phyloP scores from a whole-genome alignment of 2,888 invertebrate species.

The Heteromurus nitidus region DNA sequence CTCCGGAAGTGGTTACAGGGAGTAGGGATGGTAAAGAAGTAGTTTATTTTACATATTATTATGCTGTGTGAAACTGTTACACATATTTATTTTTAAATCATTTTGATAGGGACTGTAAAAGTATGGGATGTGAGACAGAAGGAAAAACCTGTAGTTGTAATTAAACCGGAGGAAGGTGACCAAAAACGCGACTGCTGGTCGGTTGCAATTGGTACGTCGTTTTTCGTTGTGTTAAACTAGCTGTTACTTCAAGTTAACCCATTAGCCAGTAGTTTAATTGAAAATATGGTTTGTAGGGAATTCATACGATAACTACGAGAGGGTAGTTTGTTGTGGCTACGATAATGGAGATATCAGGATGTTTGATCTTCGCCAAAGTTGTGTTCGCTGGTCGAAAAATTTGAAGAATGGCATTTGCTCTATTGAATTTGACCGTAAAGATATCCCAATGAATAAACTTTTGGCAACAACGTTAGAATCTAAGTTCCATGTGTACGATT shows the following conservation, averaged over 20 bases:
- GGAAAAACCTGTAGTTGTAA: slow-evolving; percentile 90
- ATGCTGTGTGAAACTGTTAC: slow-evolving; percentile 22
- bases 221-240: too few species aligned
- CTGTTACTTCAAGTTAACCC: too few species aligned
- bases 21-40: slow-evolving; percentile 86
- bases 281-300: slow-evolving; percentile 79
- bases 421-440: slow-evolving; percentile 92
- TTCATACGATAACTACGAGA: slow-evolving; percentile 89
- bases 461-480: slow-evolving; percentile 93
- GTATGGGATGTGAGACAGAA: slow-evolving; percentile 97
- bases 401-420: slow-evolving; percentile 87
- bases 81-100: not conserved
- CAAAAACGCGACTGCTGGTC: slow-evolving; percentile 92
- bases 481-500: slow-evolving; percentile 91
- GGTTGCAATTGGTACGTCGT: slow-evolving; percentile 85
- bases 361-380: slow-evolving; percentile 90
- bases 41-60: not conserved
- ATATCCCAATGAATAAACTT: slow-evolving; percentile 96
- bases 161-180: slow-evolving; percentile 85
- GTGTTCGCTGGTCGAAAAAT: slow-evolving; percentile 92
- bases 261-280: not conserved
- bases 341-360: slow-evolving; percentile 97
- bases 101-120: slow-evolving; percentile 84
- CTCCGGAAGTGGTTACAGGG: slow-evolving; percentile 96
- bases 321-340: slow-evolving; percentile 92